Conservation (phyloP, 2,888 invertebrate species). For the Cheilosia pagana region DNA sequence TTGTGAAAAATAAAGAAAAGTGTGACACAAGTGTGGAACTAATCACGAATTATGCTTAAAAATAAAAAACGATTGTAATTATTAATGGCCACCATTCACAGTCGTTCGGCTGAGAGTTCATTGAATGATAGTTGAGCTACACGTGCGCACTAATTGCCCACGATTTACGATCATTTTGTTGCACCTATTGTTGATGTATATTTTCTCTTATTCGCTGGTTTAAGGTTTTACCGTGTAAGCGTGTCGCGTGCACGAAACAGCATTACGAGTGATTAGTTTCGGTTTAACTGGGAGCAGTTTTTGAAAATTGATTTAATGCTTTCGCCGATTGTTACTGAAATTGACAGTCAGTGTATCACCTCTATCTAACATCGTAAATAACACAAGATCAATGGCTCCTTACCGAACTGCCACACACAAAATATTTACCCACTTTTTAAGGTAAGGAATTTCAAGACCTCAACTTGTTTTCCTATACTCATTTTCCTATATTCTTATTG, state of each 20-base stretch:
- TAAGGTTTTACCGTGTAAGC: slow-evolving; percentile 11
- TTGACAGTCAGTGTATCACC: not conserved
- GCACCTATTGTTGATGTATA: slow-evolving; percentile 21
- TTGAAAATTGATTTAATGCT: not conserved
- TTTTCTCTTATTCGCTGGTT: slow-evolving; percentile 9
- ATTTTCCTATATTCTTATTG: slow-evolving; percentile 53
- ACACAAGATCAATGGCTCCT: slow-evolving; percentile 61
- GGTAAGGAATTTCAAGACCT: slow-evolving; percentile 67
- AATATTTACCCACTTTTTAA: slow-evolving; percentile 71
- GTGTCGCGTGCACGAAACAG: slow-evolving; percentile 18
- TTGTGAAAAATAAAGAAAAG: not conserved
- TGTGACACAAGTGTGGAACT: slow-evolving; percentile 18
- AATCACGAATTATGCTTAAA: slow-evolving; percentile 32
- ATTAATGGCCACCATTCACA: slow-evolving; percentile 43
- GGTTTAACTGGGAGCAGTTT: not conserved
- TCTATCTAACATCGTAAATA: slow-evolving; percentile 25
- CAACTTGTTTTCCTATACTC: slow-evolving; percentile 54
- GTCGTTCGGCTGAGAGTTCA: slow-evolving; percentile 45
- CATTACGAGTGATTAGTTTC: not conserved
- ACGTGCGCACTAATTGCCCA: slow-evolving; percentile 66
- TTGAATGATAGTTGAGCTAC: slow-evolving; percentile 61
- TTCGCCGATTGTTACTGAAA: not conserved
- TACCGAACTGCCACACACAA: slow-evolving; percentile 38
- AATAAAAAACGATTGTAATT: slow-evolving; percentile 6
- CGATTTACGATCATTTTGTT: slow-evolving; percentile 53